phyloP scores from a whole-genome alignment of 2,797 vertebrate genomes.

The Okamejei kenojei region DNA sequence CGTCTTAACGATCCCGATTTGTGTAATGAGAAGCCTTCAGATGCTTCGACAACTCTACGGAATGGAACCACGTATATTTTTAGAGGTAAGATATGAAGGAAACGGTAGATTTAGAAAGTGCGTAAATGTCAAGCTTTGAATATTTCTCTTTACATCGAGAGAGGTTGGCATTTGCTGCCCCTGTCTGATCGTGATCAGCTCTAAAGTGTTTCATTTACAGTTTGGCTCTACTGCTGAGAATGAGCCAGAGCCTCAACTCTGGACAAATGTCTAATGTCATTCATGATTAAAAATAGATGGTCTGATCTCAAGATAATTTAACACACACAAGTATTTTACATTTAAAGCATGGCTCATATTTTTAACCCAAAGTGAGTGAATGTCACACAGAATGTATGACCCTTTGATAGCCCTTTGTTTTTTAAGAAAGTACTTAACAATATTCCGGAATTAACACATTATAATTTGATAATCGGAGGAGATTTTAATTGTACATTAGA shows the following conservation, averaged over 20 bases:
- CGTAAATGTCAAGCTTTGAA: background rate
- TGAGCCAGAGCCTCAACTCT: background rate
- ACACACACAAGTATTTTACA: background rate
- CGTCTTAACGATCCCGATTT: constrained; percentile 71
- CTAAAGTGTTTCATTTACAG: background rate
- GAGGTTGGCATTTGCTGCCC: background rate
- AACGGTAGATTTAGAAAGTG: background rate
- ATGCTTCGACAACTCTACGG: constrained; percentile 71
- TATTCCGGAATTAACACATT: no score
- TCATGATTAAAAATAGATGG: background rate
- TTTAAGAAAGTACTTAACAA: no score
- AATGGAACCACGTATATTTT: constrained; percentile 85
- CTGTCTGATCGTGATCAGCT: background rate
- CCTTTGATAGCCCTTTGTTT: no score
- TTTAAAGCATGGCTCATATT: background rate
- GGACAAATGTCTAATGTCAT: background rate
- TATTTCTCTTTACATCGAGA: background rate
- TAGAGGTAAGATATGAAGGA: constrained; percentile 66
- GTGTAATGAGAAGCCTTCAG: constrained; percentile 73
- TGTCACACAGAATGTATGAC: background rate
- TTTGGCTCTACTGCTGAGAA: background rate
- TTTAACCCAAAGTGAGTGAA: background rate
- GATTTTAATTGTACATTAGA: no score
- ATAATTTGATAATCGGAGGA: no score
- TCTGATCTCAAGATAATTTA: background rate